Conservation (phyloP, 2,797 vertebrate species). For the Characodon lateralis region DNA sequence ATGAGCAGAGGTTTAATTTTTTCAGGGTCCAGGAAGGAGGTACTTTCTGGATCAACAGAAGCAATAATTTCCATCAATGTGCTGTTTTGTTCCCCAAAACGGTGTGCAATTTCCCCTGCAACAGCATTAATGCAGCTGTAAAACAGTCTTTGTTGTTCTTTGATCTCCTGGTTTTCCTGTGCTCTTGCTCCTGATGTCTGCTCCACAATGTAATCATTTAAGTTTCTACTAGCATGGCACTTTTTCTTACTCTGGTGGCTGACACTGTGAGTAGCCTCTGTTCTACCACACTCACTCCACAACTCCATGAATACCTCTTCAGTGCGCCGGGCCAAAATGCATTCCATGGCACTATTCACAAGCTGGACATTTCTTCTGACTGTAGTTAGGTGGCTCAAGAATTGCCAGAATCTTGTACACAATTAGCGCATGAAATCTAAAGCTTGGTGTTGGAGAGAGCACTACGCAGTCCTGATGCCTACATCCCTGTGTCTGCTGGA, state of each 20-base stretch:
- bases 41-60: neutral
- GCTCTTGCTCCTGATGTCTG: neutral
- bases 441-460: slow-evolving; percentile 9
- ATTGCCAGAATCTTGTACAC: neutral
- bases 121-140: slow-evolving; percentile 1
- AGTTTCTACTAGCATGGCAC: neutral
- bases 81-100: neutral
- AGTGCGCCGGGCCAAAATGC: neutral
- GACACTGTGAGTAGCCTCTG: neutral
- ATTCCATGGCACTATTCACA: neutral
- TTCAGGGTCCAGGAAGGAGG: neutral
- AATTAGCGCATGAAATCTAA: slow-evolving; percentile 3
- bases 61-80: neutral
- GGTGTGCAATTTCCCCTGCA: neutral
- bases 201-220: neutral
- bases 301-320: neutral
- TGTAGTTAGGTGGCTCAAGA: neutral
- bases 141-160: neutral
- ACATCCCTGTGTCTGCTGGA: too few relatives aligned
- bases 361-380: neutral
- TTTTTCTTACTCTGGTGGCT: too few relatives aligned
- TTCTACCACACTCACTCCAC: neutral
- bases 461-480: neutral
- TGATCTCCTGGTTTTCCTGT: neutral
- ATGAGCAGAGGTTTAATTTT: slow-evolving; percentile 1